Base-by-base conservation (phyloP, 2,888 invertebrate genomes). In the Agapostemon virescens region DNA sequence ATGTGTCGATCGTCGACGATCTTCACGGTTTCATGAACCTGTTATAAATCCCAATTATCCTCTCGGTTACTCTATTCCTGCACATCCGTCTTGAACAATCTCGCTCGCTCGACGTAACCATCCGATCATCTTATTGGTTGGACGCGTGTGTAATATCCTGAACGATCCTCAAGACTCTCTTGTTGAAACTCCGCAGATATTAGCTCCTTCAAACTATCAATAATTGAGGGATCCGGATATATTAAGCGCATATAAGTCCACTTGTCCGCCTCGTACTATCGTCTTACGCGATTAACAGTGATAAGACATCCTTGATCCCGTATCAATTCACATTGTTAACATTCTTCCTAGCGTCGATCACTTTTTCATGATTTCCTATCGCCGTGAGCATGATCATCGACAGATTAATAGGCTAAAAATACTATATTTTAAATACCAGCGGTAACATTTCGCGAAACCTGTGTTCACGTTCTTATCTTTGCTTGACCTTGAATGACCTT, bases 171-270 rank as follows among this genome's bases (percentile, higher is more conserved):
- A 33, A 38, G 42, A 69, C 78, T 36, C 42, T 15, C 13, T 45
- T 23, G 72, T 42, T 33, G 78, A 69, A 73, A 78, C 79, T 69
- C 64, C 4, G 49, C 33, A 38, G 66, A 69, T 78, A 80, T 80
- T 78, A 78, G 79, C 36, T 69, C n/a, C 69, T 66, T n/a, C 69
- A 80, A 73, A 73, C 79, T 78, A 80, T 78, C 79, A 73, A 78
- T 80, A 80, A 78, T 78, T 66, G 73, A 69, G 66, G 73, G 40
- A 69, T 64, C 38, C 7, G 49, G 52, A 64, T 55, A 55, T 40
- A 49, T 30, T 49, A 58, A 73, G 64, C 68, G 20, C n/a, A 3
- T 38, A 20, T 33, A 66, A 78, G 64, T 66, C 72, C 78, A 66
- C 73, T 73, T 69, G 77, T 68, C 61, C 71, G 33, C 68, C 38